Evolutionary conservation across 2,113 vertebrate species (phyloP).

Genomic region (Merops nubicus): DNA sequence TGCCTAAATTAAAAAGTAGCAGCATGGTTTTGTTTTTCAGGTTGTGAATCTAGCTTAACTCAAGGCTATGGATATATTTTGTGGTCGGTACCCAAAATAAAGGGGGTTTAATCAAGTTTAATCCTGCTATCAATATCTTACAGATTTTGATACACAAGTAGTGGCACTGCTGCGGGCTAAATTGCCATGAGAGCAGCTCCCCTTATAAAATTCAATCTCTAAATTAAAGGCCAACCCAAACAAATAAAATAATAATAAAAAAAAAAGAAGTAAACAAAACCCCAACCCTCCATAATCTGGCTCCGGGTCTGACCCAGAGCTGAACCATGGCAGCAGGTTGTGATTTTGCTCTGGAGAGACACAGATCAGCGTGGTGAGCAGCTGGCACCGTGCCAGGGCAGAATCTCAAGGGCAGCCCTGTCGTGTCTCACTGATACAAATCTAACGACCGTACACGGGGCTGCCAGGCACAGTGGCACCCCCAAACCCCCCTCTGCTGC

Average conservation of each 20-base stretch:
- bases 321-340: constrained; percentile 58
- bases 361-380: constrained; percentile 17
- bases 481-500: not conserved
- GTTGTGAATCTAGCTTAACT: not conserved
- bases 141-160: not conserved
- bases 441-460: not conserved
- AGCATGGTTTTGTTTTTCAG: not conserved
- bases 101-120: not conserved
- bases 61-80: not conserved
- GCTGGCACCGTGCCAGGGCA: constrained; percentile 28
- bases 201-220: not conserved
- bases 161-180: not conserved
- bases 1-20: not conserved
- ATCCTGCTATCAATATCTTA: not conserved
- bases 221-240: not conserved
- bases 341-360: constrained; percentile 59
- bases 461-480: not conserved
- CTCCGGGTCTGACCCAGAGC: constrained; percentile 49
- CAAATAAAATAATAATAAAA: not conserved
- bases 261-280: too few species aligned
- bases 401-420: constrained; percentile 60
- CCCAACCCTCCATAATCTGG: not conserved
- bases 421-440: constrained; percentile 35
- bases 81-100: not conserved
- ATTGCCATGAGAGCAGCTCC: not conserved